Base-by-base conservation (phyloP, 2,797 vertebrate species). In the Gymnothorax javanicus region DNA sequence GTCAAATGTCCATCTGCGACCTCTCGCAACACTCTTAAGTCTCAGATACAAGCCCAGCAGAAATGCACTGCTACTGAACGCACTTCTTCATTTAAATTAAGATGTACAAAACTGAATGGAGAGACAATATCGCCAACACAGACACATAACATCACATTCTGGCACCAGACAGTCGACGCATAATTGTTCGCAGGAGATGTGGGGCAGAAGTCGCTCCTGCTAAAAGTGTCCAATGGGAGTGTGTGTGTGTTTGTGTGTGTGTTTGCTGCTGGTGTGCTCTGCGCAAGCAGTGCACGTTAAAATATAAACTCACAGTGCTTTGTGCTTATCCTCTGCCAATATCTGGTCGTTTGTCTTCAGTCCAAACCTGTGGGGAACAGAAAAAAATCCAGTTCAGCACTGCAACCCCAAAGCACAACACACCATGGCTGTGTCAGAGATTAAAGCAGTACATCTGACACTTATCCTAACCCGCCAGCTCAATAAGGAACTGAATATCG, bases 301-400 rank as follows among this genome's bases (percentile, higher is more conserved):
- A 56, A 27, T 20, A 71, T 8, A 84, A 85, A 91, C 97, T 97
- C 95, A 97, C 97, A 97, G 89, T 91, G 96, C 96, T 91, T 97
- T 97, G 91, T 97, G 97, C 89, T 96, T 97, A 9, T 97, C 97
- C 87, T 97, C 97, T 81, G 97, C 97, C 93, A 97, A 90, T 89
- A 97, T 97, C 92, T 97, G 97, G 93, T 97, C 96, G 33, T 97
- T 96, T 87, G 96, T 93, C 91, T 97, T 97, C 92, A 97, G 93
- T 62, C 96, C 96, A 84, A 97, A 97, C 91, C 97, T 97, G 90
- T 27, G 12, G 83, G 88, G 81, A 88, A 52, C 88, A 15, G 59
- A 77, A 85, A 25, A 84, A 81, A 71, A 43, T 43, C 7, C 17
- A 33, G 11, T 71, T 54, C 15, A 64, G 71, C 13, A 58, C 12